Conservation (phyloP, 92 coral and sea anemone genomes). For the Epizoanthus stellaris region DNA sequence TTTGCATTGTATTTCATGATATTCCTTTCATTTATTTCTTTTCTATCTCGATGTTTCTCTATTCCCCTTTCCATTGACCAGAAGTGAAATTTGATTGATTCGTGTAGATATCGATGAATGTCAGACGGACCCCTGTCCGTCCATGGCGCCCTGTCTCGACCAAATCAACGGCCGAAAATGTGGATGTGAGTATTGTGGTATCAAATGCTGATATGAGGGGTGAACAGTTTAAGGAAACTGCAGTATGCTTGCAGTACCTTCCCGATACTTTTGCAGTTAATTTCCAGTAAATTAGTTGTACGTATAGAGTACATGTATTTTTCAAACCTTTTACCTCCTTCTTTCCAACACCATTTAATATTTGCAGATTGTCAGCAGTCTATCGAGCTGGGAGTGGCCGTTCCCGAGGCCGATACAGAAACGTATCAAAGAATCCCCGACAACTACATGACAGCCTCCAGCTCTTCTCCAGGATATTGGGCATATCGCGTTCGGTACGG, state of each 20-base stretch:
- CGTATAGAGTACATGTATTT: neutral
- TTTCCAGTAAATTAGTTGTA: neutral
- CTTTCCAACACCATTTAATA: neutral
- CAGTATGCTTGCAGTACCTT: neutral
- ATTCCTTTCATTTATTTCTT: too few species aligned
- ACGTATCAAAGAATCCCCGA: slow-evolving; percentile 20
- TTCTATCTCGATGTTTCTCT: too few species aligned
- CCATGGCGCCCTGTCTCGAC: neutral
- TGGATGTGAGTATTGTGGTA: neutral
- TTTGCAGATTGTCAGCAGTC: slow-evolving; percentile 4
- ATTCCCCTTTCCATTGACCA: neutral
- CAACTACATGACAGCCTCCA: neutral
- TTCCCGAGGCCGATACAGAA: neutral
- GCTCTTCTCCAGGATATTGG: slow-evolving; percentile 21
- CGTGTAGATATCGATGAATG: neutral
- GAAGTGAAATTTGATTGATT: neutral
- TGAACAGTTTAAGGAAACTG: neutral
- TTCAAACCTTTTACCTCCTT: neutral
- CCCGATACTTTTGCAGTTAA: neutral
- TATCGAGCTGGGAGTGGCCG: slow-evolving; percentile 10
- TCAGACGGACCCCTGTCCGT: slow-evolving; percentile 6
- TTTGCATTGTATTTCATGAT: too few species aligned
- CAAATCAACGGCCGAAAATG: neutral
- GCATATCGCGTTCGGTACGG: slow-evolving; percentile 3
- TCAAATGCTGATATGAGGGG: neutral